These are phyloP conservation scores for Heliangelus exortis DNA, from an alignment of 2,797 vertebrate genomes.

Conservation along the genomic window DNA sequence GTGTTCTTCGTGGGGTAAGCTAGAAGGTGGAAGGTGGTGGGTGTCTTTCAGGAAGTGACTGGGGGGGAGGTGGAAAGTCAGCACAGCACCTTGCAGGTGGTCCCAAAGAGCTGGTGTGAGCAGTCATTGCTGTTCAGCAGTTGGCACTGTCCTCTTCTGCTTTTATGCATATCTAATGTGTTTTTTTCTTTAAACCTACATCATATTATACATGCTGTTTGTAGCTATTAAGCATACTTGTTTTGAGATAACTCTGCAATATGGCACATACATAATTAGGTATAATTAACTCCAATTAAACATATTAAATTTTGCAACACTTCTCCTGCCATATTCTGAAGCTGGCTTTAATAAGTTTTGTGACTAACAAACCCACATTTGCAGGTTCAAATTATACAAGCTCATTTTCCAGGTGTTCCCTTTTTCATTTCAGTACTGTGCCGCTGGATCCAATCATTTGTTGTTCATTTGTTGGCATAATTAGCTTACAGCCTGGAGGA, in stretches of 20 bases:
- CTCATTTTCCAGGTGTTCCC: conserved; percentile 3
- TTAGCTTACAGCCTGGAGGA: not conserved
- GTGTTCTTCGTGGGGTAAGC: not conserved
- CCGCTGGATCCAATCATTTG: not conserved
- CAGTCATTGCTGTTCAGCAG: not conserved
- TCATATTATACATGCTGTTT: conserved; percentile 51
- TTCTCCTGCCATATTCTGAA: conserved; percentile 42
- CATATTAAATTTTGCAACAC: conserved; percentile 52
- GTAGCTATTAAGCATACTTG: conserved; percentile 63
- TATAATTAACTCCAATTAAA: conserved; percentile 72
- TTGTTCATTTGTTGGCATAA: conserved; percentile 3
- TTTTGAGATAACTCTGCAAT: conserved; percentile 71
- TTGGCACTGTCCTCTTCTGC: not conserved
- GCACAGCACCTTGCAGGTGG: not conserved
- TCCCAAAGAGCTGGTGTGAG: not conserved
- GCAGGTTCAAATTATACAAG: not conserved
- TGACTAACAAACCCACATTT: conserved; percentile 31
- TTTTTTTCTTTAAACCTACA: conserved; percentile 19
- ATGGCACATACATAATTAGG: conserved; percentile 70
- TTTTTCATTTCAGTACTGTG: not conserved
- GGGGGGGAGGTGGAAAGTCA: not conserved
- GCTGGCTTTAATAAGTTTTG: conserved; percentile 32
- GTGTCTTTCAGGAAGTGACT: not conserved
- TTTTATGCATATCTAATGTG: not conserved
- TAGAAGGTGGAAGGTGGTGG: not conserved